Percentiles rank a stretch among this genome's conserved stretches.
phyloP scores from a whole-genome alignment of 2,888 invertebrate genomes.

The Pyralis farinalis region DNA sequence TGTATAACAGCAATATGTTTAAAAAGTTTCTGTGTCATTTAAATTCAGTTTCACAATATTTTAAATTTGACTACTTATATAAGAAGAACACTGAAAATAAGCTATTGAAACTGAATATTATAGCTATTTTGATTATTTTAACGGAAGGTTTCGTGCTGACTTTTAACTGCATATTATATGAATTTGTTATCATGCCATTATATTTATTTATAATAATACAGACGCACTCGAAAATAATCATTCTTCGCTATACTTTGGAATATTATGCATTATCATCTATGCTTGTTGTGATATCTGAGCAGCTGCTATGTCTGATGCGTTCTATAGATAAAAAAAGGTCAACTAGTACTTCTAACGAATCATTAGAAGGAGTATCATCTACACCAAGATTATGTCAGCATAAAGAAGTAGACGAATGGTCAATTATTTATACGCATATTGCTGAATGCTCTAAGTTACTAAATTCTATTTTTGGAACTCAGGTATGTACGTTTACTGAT shows the following conservation, averaged over 20 bases:
- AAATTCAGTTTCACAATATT: too few species aligned
- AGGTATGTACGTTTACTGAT: too few species aligned
- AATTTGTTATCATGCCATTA: too few species aligned
- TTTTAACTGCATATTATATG: too few species aligned
- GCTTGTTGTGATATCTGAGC: slow-evolving; percentile 29
- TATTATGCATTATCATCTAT: slow-evolving; percentile 26
- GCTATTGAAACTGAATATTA: too few species aligned
- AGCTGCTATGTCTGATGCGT: slow-evolving; percentile 26
- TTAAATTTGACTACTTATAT: too few species aligned
- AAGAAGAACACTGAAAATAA: too few species aligned
- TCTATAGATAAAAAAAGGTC: slow-evolving; percentile 18
- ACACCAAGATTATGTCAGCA: not conserved
- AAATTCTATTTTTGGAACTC: slow-evolving; percentile 29
- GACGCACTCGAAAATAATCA: not conserved
- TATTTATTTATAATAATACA: too few species aligned
- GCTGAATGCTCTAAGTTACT: slow-evolving; percentile 26
- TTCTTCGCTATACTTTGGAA: slow-evolving; percentile 26
- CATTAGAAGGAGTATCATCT: not conserved
- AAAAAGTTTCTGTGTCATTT: too few species aligned
- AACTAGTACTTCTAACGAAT: not conserved
- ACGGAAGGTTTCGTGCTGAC: too few species aligned
- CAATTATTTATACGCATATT: slow-evolving; percentile 28
- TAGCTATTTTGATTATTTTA: too few species aligned
- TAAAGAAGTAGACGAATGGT: slow-evolving; percentile 29
- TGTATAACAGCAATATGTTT: too few species aligned